Base-by-base conservation (phyloP, 2,888 invertebrate species). In the Microplitis manilae region DNA sequence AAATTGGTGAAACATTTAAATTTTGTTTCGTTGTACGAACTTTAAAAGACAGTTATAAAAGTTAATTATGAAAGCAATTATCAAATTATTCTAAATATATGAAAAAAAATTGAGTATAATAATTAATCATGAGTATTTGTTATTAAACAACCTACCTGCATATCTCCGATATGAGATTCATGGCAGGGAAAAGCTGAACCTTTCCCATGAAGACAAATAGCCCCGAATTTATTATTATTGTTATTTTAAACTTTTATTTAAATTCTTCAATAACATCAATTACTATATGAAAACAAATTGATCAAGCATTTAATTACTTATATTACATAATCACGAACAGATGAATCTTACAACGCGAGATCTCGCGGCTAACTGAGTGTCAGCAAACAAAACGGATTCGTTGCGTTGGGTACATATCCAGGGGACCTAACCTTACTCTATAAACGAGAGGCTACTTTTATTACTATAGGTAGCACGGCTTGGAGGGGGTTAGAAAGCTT, bases 121-220 rank as follows among this genome's bases (percentile, higher is more conserved):
- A 13, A 50, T 50, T 50, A 50, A 50, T 50, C 4, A 50, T 50
- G 6, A 13, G 5, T 50, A 13, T 50, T 8, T 13, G 4, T 50
- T 15, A 64, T 39, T 38, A 74, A 75, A 71, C n/a, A 80, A 85
- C 87, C 80, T 80, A 88, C 89, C 88, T 88, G 88, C 89, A 88
- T 88, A 83, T 85, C 86, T 85, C 84, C 80, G 78, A 74, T 80
- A 84, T 40, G 74, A 77, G 81, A 85, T 82, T 85, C 88, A 88
- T 88, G 86, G 86, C 85, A 71, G 30, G 4, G 69, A 76, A 39
- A 38, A 76, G 30, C 62, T 20, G n/a, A 17, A 65, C 30, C 20
- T 50, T 64, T 50, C 40, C 73, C 73, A 73, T 73, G 41, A 41
- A 65, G 40, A 65, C 65, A 73, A 30, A 41, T 41, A 65, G 65